Conservation (phyloP, 2,113 vertebrate species). For the Hyperopisus bebe region DNA sequence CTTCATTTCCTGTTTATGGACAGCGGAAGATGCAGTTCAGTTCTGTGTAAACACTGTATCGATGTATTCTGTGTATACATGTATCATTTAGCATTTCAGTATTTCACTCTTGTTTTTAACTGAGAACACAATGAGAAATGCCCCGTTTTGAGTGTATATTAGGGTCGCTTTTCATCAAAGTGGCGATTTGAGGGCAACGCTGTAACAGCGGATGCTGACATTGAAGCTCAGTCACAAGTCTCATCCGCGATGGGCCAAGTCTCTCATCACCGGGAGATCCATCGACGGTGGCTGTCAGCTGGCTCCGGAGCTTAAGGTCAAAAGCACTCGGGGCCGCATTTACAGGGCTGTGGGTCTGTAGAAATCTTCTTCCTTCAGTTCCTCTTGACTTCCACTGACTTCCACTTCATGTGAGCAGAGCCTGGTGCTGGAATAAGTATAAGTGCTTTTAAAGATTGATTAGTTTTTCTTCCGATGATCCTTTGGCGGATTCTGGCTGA, state of each 20-base stretch:
- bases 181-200: neutral
- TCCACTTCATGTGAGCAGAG: neutral
- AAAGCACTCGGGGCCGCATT: neutral
- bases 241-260: neutral
- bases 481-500: neutral
- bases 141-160: neutral
- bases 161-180: neutral
- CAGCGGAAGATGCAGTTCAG: neutral
- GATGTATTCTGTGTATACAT: neutral
- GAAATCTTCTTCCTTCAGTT: neutral
- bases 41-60: neutral
- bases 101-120: neutral
- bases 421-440: neutral
- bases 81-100: neutral
- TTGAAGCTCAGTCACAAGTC: neutral
- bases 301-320: neutral
- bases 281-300: neutral
- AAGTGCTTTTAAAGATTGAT: neutral
- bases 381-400: neutral
- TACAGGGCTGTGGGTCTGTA: neutral
- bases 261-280: neutral
- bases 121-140: neutral
- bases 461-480: neutral
- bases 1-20: neutral
- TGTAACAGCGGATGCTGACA: neutral